Conservation (phyloP, 2,888 invertebrate genomes). For the Drosophila siamana region DNA sequence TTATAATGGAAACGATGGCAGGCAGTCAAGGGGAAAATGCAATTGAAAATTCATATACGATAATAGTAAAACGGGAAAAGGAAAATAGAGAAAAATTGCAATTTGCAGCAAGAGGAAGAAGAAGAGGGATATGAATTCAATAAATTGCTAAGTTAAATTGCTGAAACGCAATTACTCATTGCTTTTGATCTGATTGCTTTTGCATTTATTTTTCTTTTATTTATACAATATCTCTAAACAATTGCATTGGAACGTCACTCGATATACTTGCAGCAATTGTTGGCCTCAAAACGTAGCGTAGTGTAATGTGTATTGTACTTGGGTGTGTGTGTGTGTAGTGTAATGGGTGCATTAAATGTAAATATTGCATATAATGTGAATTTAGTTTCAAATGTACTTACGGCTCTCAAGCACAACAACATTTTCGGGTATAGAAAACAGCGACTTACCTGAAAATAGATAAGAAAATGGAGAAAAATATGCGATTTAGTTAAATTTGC, state of each 20-base stretch:
- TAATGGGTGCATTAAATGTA: constrained; percentile 14
- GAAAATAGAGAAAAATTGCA: constrained; percentile 47
- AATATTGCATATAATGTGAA: constrained; percentile 45
- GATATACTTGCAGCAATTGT: constrained; percentile 5
- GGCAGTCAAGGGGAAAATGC: constrained; percentile 32
- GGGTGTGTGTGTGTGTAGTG: constrained; percentile 1
- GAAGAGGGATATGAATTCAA: constrained; percentile 40
- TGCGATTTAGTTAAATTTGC: constrained; percentile 32
- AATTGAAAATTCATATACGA: constrained; percentile 66
- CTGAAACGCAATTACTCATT: constrained; percentile 47
- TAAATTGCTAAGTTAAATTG: constrained; percentile 49
- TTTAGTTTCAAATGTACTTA: constrained; percentile 78
- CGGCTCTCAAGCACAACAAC: constrained; percentile 81
- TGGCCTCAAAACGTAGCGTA: constrained; percentile 31
- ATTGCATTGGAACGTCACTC: constrained; percentile 21
- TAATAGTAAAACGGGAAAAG: constrained; percentile 12
- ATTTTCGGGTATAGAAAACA: constrained; percentile 81
- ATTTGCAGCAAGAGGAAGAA: constrained; percentile 28
- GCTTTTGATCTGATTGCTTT: constrained; percentile 65
- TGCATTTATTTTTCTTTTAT: too few relatives aligned
- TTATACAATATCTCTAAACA: constrained; percentile 9
- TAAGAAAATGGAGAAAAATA: constrained; percentile 35
- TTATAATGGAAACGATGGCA: constrained; percentile 35
- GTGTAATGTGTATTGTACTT: constrained; percentile 26
- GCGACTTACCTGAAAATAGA: constrained; percentile 73